Percentiles rank a stretch among this genome's conserved stretches.
Evolutionary conservation across 2,797 vertebrate genomes (phyloP).

Genomic region (Enteromius argenteus): DNA sequence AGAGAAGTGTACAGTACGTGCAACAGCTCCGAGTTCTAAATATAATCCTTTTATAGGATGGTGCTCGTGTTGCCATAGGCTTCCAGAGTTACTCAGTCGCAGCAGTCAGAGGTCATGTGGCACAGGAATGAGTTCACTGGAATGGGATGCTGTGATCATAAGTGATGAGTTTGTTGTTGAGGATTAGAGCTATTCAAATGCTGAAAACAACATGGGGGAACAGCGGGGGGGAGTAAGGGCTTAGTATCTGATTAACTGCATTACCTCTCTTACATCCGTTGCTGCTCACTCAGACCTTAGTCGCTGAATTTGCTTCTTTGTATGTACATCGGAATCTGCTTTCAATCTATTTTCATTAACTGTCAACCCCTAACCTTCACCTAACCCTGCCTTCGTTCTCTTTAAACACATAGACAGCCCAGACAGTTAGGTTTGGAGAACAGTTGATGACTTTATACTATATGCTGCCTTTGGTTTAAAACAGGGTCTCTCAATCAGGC

Average conservation of each 20-base stretch:
- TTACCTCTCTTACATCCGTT: not conserved
- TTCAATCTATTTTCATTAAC: constrained; percentile 35
- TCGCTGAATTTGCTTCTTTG: constrained; percentile 15
- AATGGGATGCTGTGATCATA: constrained; percentile 21
- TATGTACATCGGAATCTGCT: not conserved
- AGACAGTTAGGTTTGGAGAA: constrained; percentile 2
- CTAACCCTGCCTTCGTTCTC: not conserved
- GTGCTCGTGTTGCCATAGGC: constrained; percentile 24
- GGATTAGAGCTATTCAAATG: constrained; percentile 63
- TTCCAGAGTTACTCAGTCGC: constrained; percentile 39
- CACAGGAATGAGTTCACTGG: constrained; percentile 40
- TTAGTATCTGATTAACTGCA: constrained; percentile 31
- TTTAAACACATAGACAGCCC: constrained; percentile 11
- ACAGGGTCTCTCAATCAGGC: not conserved
- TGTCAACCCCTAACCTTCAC: constrained; percentile 21
- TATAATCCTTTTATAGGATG: constrained; percentile 50
- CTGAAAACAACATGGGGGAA: constrained; percentile 43
- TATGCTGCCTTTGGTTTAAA: not conserved
- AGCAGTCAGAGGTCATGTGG: constrained; percentile 56
- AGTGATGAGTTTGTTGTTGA: constrained; percentile 59
- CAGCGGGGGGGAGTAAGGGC: constrained; percentile 8
- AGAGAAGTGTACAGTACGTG: constrained; percentile 45
- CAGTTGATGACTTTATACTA: not conserved
- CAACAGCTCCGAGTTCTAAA: constrained; percentile 46
- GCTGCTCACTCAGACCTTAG: not conserved